Percentiles rank a stretch among this genome's conserved stretches.
phyloP scores from a whole-genome alignment of 2,113 vertebrate species.

The Ceyx cyanopectus region DNA sequence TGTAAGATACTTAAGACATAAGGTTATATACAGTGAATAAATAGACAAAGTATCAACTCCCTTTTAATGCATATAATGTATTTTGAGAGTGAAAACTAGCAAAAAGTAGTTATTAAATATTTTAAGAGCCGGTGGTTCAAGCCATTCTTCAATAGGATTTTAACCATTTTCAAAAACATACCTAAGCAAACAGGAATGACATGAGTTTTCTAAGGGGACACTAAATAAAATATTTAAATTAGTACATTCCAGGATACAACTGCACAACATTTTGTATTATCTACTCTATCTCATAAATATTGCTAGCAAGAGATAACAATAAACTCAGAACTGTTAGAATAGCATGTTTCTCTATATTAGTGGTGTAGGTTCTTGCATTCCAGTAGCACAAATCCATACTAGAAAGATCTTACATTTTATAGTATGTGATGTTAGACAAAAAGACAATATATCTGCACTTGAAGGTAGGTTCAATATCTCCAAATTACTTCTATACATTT shows the following conservation, averaged over 20 bases:
- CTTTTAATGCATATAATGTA: not conserved
- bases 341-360: not conserved
- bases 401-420: not conserved
- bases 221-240: not conserved
- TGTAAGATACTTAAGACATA: not conserved
- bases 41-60: not conserved
- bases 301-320: not conserved
- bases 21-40: not conserved
- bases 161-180: not conserved
- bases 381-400: not conserved
- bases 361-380: not conserved
- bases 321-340: not conserved
- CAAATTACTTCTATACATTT: not conserved
- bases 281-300: not conserved
- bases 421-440: not conserved
- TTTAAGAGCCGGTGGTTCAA: not conserved
- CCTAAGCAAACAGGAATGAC: not conserved
- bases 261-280: not conserved
- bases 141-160: not conserved
- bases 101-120: not conserved
- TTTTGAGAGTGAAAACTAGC: not conserved
- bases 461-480: not conserved
- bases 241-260: not conserved
- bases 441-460: not conserved
- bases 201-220: not conserved